Percentiles rank a stretch among this genome's conserved stretches.
Evolutionary conservation across 2,888 invertebrate species (phyloP).

Genomic region (Amphipoea oculea): DNA sequence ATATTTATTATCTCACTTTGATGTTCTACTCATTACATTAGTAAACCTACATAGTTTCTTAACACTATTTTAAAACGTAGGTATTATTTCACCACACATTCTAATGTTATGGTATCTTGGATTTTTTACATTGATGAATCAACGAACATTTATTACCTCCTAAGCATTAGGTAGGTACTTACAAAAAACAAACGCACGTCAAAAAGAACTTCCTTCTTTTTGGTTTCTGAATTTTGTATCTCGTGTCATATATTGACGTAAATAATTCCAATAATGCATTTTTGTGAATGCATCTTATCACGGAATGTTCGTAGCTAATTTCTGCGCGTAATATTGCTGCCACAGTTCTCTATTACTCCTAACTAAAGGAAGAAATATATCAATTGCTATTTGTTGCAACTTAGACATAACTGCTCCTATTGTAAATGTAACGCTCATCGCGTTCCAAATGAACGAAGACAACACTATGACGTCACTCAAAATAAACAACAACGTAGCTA

Average conservation of each 20-base stretch:
- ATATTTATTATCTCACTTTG: constrained; percentile 17
- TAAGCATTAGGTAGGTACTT: background rate
- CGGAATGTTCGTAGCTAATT: constrained; percentile 34
- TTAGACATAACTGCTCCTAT: constrained; percentile 48
- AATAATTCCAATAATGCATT: background rate
- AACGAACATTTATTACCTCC: constrained; percentile 12
- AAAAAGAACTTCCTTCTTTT: background rate
- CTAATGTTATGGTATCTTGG: background rate
- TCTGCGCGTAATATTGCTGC: constrained; percentile 35
- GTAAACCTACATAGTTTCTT: background rate
- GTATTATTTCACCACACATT: background rate
- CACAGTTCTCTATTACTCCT: constrained; percentile 45
- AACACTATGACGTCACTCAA: constrained; percentile 45
- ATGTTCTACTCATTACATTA: background rate
- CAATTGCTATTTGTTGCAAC: constrained; percentile 42
- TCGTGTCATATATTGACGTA: constrained; percentile 20
- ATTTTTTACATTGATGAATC: constrained; percentile 19
- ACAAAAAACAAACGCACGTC: constrained; percentile 29
- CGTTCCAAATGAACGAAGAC: constrained; percentile 43
- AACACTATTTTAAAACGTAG: background rate
- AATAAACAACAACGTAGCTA: constrained; percentile 44
- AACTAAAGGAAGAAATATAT: constrained; percentile 36
- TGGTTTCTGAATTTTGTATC: constrained; percentile 16
- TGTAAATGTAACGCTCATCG: constrained; percentile 32
- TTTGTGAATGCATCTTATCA: constrained; percentile 7